Evolutionary conservation across 2,797 vertebrate genomes (phyloP).

Genomic region (Chrosomus eos): DNA sequence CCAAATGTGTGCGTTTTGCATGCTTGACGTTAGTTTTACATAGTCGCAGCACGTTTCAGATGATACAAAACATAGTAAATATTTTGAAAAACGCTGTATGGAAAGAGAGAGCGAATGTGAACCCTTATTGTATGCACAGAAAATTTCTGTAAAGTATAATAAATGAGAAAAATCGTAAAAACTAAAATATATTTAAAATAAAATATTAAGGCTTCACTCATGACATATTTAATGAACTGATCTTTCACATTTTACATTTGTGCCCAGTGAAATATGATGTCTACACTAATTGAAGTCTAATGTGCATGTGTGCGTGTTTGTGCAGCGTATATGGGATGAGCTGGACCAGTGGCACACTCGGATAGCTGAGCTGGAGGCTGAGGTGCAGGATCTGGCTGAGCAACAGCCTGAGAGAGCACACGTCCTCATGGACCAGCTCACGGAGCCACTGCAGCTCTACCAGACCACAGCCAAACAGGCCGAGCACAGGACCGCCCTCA

Average conservation of each 20-base stretch:
- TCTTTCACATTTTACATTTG: neutral
- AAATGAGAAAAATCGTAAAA: neutral
- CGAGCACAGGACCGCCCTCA: slow-evolving; percentile 86
- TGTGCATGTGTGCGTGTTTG: neutral
- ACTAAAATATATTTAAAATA: too few species aligned
- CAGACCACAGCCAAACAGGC: slow-evolving; percentile 85
- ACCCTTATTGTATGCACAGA: neutral
- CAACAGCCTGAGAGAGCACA: slow-evolving; percentile 85
- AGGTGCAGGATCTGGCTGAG: slow-evolving; percentile 90
- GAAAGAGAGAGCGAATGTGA: neutral
- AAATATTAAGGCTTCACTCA: neutral
- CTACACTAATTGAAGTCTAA: neutral
- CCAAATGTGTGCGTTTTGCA: too few species aligned
- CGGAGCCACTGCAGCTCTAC: slow-evolving; percentile 85
- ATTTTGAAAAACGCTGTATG: neutral
- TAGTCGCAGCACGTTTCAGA: neutral
- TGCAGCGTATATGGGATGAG: slow-evolving; percentile 89
- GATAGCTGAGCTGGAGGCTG: slow-evolving; percentile 86
- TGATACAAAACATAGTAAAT: neutral
- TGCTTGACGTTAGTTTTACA: neutral
- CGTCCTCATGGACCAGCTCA: slow-evolving; percentile 89
- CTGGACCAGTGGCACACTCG: slow-evolving; percentile 89
- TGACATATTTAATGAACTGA: neutral
- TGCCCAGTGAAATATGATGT: neutral
- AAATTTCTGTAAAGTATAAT: neutral